These are phyloP conservation scores for Hippocampus guttulatus DNA, from an alignment of 2,113 vertebrate species.

Conservation along the genomic window DNA sequence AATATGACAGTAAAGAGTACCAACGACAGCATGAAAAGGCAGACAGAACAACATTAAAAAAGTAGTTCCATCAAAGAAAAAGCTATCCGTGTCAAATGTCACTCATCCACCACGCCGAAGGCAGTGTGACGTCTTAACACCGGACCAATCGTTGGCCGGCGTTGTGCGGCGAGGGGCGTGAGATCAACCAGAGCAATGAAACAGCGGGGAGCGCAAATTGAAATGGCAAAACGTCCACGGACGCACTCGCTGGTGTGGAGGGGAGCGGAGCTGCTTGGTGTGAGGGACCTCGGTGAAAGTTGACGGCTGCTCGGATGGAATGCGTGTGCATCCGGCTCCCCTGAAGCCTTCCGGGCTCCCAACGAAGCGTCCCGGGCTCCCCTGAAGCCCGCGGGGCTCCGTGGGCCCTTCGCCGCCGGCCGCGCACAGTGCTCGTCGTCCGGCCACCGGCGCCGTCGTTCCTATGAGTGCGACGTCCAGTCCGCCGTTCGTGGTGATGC, in stretches of 20 bases:
- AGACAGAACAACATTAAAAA: too few species aligned
- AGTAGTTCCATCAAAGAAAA: too few species aligned
- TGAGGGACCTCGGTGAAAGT: neutral
- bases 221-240: constrained; percentile 69
- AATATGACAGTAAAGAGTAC: too few species aligned
- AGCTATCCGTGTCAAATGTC: constrained; percentile 1
- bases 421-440: constrained; percentile 6
- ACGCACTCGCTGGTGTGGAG: neutral
- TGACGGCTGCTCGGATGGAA: constrained; percentile 24
- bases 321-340: constrained; percentile 3
- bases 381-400: neutral
- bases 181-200: constrained; percentile 77
- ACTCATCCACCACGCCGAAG: constrained; percentile 26
- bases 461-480: constrained; percentile 83
- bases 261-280: neutral
- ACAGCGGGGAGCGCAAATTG: constrained; percentile 82
- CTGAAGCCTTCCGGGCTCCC: neutral
- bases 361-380: neutral
- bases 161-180: constrained; percentile 57
- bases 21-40: too few species aligned
- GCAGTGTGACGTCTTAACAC: constrained; percentile 10
- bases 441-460: constrained; percentile 56
- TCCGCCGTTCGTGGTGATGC: constrained; percentile 90
- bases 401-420: neutral
- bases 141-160: constrained; percentile 57